Conservation (phyloP, 2,888 invertebrate genomes). For the Palloptera scutellata region DNA sequence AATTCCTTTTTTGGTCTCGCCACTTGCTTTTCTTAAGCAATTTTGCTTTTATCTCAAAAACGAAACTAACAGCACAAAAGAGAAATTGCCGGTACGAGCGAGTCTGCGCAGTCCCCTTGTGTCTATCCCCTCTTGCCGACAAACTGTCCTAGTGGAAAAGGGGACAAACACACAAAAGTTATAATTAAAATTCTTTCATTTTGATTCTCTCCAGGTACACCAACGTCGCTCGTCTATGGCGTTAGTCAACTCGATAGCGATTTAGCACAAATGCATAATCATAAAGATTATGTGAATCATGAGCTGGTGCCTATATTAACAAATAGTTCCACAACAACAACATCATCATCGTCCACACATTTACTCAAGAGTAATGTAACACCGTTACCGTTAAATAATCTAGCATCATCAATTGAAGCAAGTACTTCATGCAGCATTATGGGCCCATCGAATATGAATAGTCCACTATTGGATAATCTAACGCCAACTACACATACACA, state of each 20-base stretch:
- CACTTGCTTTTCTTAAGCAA: background rate
- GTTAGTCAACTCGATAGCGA: slow-evolving; percentile 49
- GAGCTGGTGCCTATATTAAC: slow-evolving; percentile 64
- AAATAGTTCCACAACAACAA: slow-evolving; percentile 60
- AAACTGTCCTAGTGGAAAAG: no score
- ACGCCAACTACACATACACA: slow-evolving; percentile 47
- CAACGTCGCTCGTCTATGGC: slow-evolving; percentile 64
- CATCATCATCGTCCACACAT: slow-evolving; percentile 43
- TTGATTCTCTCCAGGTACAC: slow-evolving; percentile 61
- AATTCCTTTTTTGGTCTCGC: no score
- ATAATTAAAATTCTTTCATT: slow-evolving; percentile 10
- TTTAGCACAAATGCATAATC: slow-evolving; percentile 56
- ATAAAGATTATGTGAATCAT: slow-evolving; percentile 64
- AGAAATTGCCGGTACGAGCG: no score
- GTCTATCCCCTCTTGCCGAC: no score
- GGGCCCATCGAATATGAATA: slow-evolving; percentile 41
- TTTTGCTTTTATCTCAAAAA: background rate
- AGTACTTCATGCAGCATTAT: slow-evolving; percentile 42
- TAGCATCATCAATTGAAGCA: slow-evolving; percentile 38
- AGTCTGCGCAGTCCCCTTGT: no score
- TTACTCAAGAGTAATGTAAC: slow-evolving; percentile 43
- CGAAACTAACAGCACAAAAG: no score
- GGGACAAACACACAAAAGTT: no score
- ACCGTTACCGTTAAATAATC: slow-evolving; percentile 42
- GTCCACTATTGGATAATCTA: slow-evolving; percentile 52